These are phyloP conservation scores for Ondatra zibethicus DNA, from an alignment of 2,113 vertebrate species.

Conservation along the genomic window DNA sequence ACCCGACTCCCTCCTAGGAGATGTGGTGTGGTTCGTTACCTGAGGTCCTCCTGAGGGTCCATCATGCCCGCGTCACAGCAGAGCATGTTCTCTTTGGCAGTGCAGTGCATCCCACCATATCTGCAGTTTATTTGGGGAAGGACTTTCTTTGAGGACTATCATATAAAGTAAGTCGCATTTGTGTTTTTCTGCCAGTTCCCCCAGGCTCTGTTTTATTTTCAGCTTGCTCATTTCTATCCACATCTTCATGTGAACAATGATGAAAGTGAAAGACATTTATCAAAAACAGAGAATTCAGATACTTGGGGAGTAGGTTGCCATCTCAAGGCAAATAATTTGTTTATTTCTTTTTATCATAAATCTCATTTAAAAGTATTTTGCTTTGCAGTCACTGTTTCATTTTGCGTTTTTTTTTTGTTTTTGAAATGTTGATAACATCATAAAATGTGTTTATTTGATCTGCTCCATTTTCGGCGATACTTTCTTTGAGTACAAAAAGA, in stretches of 20 bases:
- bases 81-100: background rate
- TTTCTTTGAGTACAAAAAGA: background rate
- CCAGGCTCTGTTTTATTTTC: constrained; percentile 7
- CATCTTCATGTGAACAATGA: constrained; percentile 32
- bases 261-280: constrained; percentile 30
- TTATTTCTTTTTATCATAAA: constrained; percentile 31
- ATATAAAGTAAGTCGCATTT: constrained; percentile 40
- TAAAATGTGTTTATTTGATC: background rate
- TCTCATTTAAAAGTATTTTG: constrained; percentile 34
- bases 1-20: background rate
- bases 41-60: background rate
- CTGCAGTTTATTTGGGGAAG: constrained; percentile 49
- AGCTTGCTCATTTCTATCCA: background rate
- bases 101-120: background rate
- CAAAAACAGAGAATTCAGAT: background rate
- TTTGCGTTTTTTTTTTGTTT: background rate
- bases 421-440: constrained; percentile 21
- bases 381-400: background rate
- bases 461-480: background rate
- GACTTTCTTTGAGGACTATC: constrained; percentile 24
- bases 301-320: background rate
- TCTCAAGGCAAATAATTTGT: constrained; percentile 23
- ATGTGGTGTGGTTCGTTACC: background rate
- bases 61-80: background rate
- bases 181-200: constrained; percentile 54